A percentile compares a stretch with the other conserved stretches of the same genome.
phyloP scores from a whole-genome alignment of 2,113 vertebrate species.

The Calypte anna region DNA sequence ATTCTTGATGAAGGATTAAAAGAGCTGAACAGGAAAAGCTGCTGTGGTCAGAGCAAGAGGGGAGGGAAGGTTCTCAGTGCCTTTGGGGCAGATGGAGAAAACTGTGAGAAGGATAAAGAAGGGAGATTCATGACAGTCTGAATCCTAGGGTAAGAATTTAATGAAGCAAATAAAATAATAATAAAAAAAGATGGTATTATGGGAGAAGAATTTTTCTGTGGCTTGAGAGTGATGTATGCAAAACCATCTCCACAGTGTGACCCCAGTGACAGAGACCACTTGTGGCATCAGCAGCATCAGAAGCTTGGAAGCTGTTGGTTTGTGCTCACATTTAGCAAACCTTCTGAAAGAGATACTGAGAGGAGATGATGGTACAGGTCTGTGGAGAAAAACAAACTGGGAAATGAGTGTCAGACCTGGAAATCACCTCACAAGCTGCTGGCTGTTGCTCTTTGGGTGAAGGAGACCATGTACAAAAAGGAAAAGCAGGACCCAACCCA shows the following conservation, averaged over 20 bases:
- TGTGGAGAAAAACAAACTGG: background rate
- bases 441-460: background rate
- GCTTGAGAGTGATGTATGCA: background rate
- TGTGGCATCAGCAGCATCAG: background rate
- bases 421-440: background rate
- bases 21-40: background rate
- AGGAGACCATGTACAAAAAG: background rate
- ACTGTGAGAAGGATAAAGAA: background rate
- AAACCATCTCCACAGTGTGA: background rate
- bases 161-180: background rate
- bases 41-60: background rate
- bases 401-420: background rate
- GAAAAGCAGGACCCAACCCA: background rate
- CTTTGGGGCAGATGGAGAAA: background rate
- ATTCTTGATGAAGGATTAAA: constrained; percentile 18
- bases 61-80: background rate
- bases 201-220: background rate
- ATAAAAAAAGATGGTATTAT: background rate
- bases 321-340: background rate
- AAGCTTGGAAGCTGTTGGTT: background rate
- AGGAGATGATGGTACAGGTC: background rate
- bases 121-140: background rate
- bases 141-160: background rate
- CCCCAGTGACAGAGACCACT: background rate
- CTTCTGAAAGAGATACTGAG: background rate